Base-by-base conservation (phyloP, 2,888 invertebrate genomes). In the Lochmaea capreae region DNA sequence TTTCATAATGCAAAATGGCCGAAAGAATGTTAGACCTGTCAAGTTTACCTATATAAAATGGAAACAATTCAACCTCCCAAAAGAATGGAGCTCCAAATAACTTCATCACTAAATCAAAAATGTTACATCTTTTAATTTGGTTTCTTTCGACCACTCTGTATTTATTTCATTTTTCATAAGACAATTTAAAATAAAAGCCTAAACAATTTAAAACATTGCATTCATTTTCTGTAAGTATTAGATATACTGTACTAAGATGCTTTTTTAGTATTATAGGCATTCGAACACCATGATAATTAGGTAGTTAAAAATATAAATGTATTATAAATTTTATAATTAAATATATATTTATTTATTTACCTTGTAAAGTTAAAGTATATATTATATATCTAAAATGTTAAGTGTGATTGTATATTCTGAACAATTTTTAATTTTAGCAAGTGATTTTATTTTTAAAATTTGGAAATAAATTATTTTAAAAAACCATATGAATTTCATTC, bases 311-410 rank as follows among this genome's bases (percentile, higher is more conserved):
- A 62, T 18, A 16, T 66, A 18, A 57, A 66, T 66, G 54, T 52
- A 49, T 65, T 42, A 65, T 54, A 66, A 39, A 54, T 52, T 54
- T 57, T 26, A 61, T 57, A 58, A 57, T 26, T 63, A 65, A 39
- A 71, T 62, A 63, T 18, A 70, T 63, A 63, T 61, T 61, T 70
- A 67, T 57, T 69, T 69, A 62, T 70, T 70, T 62, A 69, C 39
- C 61, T 54, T 63, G 14, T 33, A 70, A 18, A 63, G n/a, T 57
- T 43, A 42, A 58, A 57, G 11, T 67, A 46, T 49, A 12, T 46
- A 49, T n/a, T n/a, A n/a, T 49, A 33, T 33, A 33, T 33, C 33
- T 49, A 49, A 49, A n/a, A 49, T 6, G 54, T n/a, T 54, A 16
- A 18, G 54, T 54, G 57, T 46, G 16, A 16, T 26, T 65, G 33